Percentiles rank a stretch among this genome's conserved stretches.
Conservation (phyloP, 2,797 vertebrate species). For the Oophaga sylvatica region DNA sequence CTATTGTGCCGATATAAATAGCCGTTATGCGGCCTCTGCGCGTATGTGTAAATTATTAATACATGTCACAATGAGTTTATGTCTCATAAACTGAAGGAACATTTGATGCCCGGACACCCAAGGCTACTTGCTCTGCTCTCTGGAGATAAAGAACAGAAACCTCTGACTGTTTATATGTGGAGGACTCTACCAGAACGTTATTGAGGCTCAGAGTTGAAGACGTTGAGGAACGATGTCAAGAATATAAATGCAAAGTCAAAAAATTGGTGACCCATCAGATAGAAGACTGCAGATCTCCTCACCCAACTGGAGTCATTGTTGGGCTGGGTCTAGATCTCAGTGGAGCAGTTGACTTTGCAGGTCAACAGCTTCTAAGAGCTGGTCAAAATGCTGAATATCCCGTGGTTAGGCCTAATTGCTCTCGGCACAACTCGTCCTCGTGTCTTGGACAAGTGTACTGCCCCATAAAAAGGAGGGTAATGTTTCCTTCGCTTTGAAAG, state of each 20-base stretch:
- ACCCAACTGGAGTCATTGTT: not conserved
- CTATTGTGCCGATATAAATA: conserved; percentile 71
- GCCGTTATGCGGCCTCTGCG: conserved; percentile 71
- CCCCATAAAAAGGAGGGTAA: too few species aligned
- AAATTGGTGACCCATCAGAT: not conserved
- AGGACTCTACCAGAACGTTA: not conserved
- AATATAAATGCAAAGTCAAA: not conserved
- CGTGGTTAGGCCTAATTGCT: not conserved
- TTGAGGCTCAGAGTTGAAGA: not conserved
- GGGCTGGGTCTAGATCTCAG: not conserved
- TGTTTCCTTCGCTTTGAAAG: too few species aligned
- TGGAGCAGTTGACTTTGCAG: not conserved
- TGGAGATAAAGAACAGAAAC: not conserved
- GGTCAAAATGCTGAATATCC: not conserved
- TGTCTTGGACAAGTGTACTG: too few species aligned
- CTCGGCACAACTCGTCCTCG: too few species aligned
- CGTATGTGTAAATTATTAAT: conserved; percentile 68
- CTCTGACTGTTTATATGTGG: not conserved
- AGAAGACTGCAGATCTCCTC: not conserved
- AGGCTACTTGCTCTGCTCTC: conserved; percentile 62
- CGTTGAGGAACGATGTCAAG: not conserved
- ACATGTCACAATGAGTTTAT: conserved; percentile 55
- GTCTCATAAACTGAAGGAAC: conserved; percentile 63
- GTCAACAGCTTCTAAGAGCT: not conserved
- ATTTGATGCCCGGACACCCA: conserved; percentile 61